Evolutionary conservation across 1,140 invertebrate genomes (phyloP), one percentile per base, ranked within the genome.

Genomic region (Prorops nasuta): DNA sequence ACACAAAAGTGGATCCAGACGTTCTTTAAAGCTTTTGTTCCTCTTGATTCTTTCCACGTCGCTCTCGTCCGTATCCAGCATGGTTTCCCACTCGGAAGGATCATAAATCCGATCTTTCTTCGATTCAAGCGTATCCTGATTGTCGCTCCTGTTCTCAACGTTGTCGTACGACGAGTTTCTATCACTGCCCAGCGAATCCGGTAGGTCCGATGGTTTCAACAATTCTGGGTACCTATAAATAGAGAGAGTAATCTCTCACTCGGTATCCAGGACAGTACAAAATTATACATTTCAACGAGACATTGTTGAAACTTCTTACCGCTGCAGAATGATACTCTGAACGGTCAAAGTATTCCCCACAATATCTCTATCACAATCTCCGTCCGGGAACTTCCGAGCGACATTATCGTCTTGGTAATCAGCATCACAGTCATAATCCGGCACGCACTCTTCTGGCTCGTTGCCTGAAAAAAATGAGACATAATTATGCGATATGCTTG

Each of bases 101-200:
- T 76, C 70, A 42, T 69, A 72, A 3, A 62, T 61, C 38, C 52
- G 61, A 54, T 67, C 64, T 32, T 58, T 67, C 39, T 64, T 66
- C 16, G 60, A 53, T 8, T 75, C 66, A 12, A 63, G 58, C 42
- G 62, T 66, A n/a, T 64, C 56, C 3, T 63, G 56, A 36, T 58
- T 58, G 2, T 68, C 62, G 47, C 70, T 68, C 16, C 72, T 63
- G 18, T 66, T 78, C 44, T 85, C 84, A 0, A 87, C 84, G 62
- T 87, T 88, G 65, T 90, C 88, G 68, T 90, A 90, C 24, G 87
- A 85, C 2, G 88, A 90, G 49, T 87, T 84, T 12, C 86, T 76
- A 52, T 79, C 78, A 43, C 75, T 72, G 56, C 71, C 72, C 18
- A 76, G 62, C 31, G 72, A 71, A 49, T 74, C 71, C 31, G 63